Evolutionary conservation across 2,113 vertebrate genomes (phyloP).

Genomic region (Bujurquina vittata): DNA sequence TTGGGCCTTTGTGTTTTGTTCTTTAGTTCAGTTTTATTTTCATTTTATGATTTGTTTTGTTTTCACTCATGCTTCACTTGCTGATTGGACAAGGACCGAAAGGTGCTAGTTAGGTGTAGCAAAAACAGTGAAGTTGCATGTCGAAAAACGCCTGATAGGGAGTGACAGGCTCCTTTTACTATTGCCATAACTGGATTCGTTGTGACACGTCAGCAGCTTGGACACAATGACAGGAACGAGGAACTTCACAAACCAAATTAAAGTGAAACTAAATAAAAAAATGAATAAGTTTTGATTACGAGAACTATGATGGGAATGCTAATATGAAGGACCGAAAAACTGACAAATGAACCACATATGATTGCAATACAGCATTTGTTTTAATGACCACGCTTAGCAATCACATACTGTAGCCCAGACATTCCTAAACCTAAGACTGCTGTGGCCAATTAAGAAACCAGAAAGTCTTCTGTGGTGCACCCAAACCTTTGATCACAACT

Average conservation of each 20-base stretch:
- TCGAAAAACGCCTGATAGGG: not conserved
- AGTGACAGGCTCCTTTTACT: not conserved
- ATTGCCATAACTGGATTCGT: not conserved
- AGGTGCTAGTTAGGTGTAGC: not conserved
- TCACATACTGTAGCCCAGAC: not conserved
- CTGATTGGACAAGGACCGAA: not conserved
- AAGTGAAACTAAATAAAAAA: no score
- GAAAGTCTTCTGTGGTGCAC: not conserved
- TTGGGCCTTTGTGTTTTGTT: not conserved
- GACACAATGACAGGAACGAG: not conserved
- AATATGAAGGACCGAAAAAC: not conserved
- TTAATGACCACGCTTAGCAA: not conserved
- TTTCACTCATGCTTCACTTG: no score
- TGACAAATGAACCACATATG: not conserved
- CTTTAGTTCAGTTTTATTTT: not conserved
- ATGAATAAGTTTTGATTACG: not conserved
- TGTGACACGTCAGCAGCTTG: not conserved
- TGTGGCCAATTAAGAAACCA: not conserved
- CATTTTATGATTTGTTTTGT: not conserved
- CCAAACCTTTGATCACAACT: conserved; percentile 4
- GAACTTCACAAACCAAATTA: not conserved
- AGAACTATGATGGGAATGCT: not conserved
- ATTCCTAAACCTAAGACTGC: not conserved
- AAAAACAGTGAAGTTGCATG: not conserved
- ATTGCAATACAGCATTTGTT: not conserved